Conservation (phyloP, 2,113 vertebrate genomes). For the Anser brachyrhynchus region DNA sequence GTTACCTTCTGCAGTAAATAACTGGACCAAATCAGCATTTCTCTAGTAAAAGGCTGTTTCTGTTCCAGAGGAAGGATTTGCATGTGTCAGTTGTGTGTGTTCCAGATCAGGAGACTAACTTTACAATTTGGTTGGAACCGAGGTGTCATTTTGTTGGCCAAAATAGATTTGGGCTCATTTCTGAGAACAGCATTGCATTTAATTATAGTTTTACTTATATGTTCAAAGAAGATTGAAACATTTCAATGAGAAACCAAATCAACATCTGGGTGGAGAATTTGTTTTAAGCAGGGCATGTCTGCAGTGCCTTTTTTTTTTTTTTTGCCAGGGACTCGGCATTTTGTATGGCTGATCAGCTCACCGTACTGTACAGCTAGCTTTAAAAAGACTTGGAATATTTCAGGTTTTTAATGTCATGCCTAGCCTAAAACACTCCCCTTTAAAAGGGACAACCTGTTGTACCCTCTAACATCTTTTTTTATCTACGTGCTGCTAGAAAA, state of each 20-base stretch:
- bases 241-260: not conserved
- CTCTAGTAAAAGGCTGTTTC: not conserved
- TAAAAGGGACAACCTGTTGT: not conserved
- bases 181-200: not conserved
- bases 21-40: not conserved
- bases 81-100: not conserved
- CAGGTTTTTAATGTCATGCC: not conserved
- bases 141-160: not conserved
- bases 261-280: not conserved
- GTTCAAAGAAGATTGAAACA: not conserved
- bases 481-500: slow-evolving; percentile 42
- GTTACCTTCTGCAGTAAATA: slow-evolving; percentile 8
- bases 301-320: not conserved
- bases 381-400: not conserved
- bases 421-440: not conserved
- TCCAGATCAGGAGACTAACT: not conserved
- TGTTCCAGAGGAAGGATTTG: not conserved
- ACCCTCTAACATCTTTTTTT: not conserved
- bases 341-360: not conserved
- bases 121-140: not conserved
- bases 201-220: not conserved
- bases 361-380: not conserved
- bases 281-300: not conserved
- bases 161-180: not conserved
- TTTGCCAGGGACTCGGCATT: not conserved